Evolutionary conservation across 2,888 invertebrate genomes (phyloP), one percentile per base, ranked within the genome.

Genomic region (Sepiola atlantica): DNA sequence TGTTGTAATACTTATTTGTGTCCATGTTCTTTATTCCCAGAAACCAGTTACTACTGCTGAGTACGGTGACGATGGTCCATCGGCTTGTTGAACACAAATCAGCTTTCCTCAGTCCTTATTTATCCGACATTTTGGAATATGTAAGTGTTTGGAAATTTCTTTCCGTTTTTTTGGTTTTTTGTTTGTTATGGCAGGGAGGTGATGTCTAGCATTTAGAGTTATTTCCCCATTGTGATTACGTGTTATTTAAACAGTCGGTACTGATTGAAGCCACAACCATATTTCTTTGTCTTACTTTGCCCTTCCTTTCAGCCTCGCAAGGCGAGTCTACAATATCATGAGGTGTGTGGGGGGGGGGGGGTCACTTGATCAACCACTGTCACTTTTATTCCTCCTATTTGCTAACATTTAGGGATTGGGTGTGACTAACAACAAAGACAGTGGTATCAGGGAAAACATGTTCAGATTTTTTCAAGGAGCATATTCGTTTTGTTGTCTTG

Each of bases 31-130:
- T 94, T 90, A 77, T 55, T 96, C 96, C 45, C 96, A 97, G 97
- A 55, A 96, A 97, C 95, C 97, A 97, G 94, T 95, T 97, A 94
- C 96, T 97, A 54, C 95, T 98, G n/a, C 97, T 98, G 35, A 98
- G 98, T 97, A 98, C 98, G 16, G 98, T 99, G 3, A 98, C 98
- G 6, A 98, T 98, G 0, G 97, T 99, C 61, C 98, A 98, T 95
- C 99, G 98, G 97, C 98, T 99, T 91, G 98, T 99, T 12, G 98
- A 98, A 96, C 98, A 98, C 55, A 97, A 99, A 91, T 98, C 98
- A 0, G 97, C 98, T 90, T 99, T 99, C 97, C 97, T 99, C 95
- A 99, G 98, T 95, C 98, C 99, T 0, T 99, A 99, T 97, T 97
- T 99, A 61, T 98, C 98, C 55, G 96, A 97, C 90, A 96, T 97